Evolutionary conservation across 2,113 vertebrate genomes (phyloP).

Genomic region (Aleadryas rufinucha): DNA sequence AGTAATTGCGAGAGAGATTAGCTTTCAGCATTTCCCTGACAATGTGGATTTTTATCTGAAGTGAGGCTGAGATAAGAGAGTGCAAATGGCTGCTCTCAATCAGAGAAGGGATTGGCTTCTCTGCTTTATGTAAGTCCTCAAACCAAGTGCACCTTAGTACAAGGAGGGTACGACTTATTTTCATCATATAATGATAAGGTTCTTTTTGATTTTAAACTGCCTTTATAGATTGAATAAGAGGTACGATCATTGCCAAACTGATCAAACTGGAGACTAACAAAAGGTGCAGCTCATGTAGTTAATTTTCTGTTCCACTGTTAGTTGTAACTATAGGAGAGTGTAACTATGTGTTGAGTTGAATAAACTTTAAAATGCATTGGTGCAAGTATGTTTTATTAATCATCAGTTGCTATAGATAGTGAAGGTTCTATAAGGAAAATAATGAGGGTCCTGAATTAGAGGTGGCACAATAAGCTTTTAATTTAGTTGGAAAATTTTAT

Average conservation of each 20-base stretch:
- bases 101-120: background rate
- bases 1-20: rapidly evolving
- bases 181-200: background rate
- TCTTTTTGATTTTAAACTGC: background rate
- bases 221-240: background rate
- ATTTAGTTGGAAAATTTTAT: background rate
- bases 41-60: background rate
- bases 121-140: background rate
- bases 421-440: background rate
- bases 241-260: background rate
- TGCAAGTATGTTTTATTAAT: background rate
- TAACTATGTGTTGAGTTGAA: background rate
- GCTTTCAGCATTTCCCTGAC: background rate
- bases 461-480: background rate
- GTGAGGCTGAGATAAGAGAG: background rate
- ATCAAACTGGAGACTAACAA: background rate
- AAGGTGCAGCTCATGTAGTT: background rate
- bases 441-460: background rate
- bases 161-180: background rate
- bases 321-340: background rate
- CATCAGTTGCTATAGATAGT: background rate
- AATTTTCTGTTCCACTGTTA: background rate
- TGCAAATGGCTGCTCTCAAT: background rate
- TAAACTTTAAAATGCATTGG: background rate
- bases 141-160: background rate